Base-by-base conservation (phyloP, 2,113 vertebrate genomes). In the Regulus satrapa region DNA sequence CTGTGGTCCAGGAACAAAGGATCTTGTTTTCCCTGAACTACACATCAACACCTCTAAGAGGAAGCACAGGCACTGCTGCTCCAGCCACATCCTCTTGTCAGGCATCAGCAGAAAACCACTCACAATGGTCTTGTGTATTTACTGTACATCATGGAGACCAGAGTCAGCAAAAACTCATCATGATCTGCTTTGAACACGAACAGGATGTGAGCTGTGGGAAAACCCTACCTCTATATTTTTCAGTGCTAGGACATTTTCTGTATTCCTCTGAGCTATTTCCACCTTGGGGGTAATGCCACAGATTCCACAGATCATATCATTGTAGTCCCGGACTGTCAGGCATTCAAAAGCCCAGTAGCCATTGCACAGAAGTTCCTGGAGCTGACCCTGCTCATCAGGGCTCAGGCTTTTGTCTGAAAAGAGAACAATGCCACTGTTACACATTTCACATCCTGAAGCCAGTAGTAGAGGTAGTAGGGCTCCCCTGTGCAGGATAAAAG, bases 261-360 rank as follows among this genome's bases (percentile, higher is more conserved):
- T 89, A 95, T 98, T 98, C 87, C 99, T 98, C 88, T 98, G 99
- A 16, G 99, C 98, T 85, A 99, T 98, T 97, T 99, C 99, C 84
- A 99, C 94, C 95, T 99, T 99, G 68, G 99, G 99, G 62, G 99
- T 98, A 82, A 99, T 98, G 12, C 99, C 99, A 77, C 99, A 99
- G 94, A 99, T 97, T 31, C 99, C 99, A 86, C 99, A 99, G 97
- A 99, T 99, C 99, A 99, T 99, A 88, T 99, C 99, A 18, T 99
- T 99, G 97, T 99, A 99, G 97, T 99, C 99, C 12, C 99, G 98
- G 46, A 99, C 95, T 3, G 99, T 99, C 56, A 99, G 98, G 84
- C 99, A 99, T 89, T 99, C 99, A 24, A 99, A 99, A 66, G 99
- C 99, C 99, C 99, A 99, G 88, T 99, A 99, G 71, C 99, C 99